Evolutionary conservation across 2,797 vertebrate genomes (phyloP).

Genomic region (Cygnus olor): DNA sequence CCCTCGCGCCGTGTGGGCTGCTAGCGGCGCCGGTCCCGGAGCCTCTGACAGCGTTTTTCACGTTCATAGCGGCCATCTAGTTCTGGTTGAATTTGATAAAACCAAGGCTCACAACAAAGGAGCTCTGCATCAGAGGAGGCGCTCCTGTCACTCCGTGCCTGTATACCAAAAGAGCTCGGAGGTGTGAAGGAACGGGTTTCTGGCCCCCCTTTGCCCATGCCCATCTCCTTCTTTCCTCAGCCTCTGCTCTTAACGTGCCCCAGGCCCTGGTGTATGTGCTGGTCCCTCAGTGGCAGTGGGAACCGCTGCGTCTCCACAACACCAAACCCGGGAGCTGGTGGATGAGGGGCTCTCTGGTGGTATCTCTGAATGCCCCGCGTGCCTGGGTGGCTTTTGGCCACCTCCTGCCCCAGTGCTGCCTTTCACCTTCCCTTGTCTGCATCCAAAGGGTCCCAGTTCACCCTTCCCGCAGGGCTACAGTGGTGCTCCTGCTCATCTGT

Average conservation of each 20-base stretch:
- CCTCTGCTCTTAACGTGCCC: neutral
- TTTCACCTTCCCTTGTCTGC: neutral
- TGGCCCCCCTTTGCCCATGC: neutral
- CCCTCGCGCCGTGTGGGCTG: too few relatives aligned
- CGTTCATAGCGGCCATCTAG: neutral
- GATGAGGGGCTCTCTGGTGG: neutral
- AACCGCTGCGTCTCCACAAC: neutral
- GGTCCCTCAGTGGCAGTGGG: neutral
- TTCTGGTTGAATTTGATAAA: neutral
- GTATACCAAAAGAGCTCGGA: neutral
- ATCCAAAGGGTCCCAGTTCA: neutral
- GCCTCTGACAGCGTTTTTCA: neutral
- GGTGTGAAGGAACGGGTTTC: rapidly evolving
- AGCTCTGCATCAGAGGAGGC: neutral
- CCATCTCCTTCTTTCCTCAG: neutral
- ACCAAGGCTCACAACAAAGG: neutral
- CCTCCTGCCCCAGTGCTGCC: too few relatives aligned
- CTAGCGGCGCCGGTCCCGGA: too few relatives aligned
- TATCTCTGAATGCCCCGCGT: neutral
- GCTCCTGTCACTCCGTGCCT: neutral
- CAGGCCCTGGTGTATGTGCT: rapidly evolving
- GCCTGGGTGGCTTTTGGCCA: rapidly evolving
- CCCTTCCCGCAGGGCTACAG: neutral
- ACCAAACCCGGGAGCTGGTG: neutral
- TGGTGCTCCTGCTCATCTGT: neutral